Conservation (phyloP, 2,888 invertebrate species). For the Cremastinae sp. region DNA sequence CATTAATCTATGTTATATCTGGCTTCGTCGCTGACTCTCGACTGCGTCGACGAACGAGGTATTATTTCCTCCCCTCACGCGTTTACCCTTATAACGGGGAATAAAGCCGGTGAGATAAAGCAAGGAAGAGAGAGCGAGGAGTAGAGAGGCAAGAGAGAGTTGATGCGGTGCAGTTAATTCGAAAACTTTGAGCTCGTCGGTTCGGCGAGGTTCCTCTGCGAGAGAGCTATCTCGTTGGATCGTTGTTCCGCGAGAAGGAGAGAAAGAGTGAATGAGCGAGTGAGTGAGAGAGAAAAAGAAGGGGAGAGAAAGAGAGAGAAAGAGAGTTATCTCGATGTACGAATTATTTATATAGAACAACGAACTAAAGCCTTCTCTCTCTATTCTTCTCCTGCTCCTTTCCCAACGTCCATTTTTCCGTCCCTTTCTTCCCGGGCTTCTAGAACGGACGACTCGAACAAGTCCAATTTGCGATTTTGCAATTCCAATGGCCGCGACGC, state of each 20-base stretch:
- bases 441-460: slow-evolving; percentile 70
- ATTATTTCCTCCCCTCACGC: slow-evolving; percentile 48
- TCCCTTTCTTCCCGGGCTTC: slow-evolving; percentile 23
- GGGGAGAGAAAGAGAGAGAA: background rate
- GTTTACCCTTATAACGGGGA: background rate
- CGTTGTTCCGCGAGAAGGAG: background rate
- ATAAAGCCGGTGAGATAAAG: slow-evolving; percentile 26
- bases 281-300: background rate
- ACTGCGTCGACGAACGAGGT: slow-evolving; percentile 43
- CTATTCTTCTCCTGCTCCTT: slow-evolving; percentile 31
- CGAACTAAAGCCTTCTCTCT: slow-evolving; percentile 30
- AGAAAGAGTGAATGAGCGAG: background rate
- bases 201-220: slow-evolving; percentile 40
- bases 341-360: slow-evolving; percentile 48
- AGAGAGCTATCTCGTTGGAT: slow-evolving; percentile 24
- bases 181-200: slow-evolving; percentile 68
- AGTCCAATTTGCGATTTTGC: slow-evolving; percentile 80
- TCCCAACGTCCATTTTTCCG: slow-evolving; percentile 17
- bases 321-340: slow-evolving; percentile 9
- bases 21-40: slow-evolving; percentile 43
- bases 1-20: slow-evolving; percentile 56
- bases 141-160: no score
- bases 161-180: slow-evolving; percentile 68
- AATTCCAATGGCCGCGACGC: slow-evolving; percentile 78
- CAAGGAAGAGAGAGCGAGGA: slow-evolving; percentile 31